These are phyloP conservation scores for Plumapathes pennacea DNA, from an alignment of 92 coral and sea anemone species.

Conservation along the genomic window DNA sequence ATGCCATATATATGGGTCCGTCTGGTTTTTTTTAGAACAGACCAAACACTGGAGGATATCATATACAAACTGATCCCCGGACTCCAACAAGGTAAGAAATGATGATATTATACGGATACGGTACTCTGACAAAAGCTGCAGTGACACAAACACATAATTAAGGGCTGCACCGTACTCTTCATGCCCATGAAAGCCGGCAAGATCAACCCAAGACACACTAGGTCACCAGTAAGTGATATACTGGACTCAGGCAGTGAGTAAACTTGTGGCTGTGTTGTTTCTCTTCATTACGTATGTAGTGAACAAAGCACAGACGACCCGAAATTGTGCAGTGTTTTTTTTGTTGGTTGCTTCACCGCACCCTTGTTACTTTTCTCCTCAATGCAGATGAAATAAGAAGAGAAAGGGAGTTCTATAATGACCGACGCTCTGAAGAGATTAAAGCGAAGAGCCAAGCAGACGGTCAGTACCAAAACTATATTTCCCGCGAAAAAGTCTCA, in stretches of 20 bases:
- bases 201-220: background rate
- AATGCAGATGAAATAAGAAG: conserved; percentile 49
- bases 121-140: too few species aligned
- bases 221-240: background rate
- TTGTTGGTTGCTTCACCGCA: too few species aligned
- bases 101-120: too few species aligned
- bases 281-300: too few species aligned
- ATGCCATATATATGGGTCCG: too few species aligned
- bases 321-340: background rate
- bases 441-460: conserved; percentile 6
- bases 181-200: background rate
- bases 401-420: conserved; percentile 39
- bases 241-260: background rate
- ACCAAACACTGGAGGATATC: conserved; percentile 94
- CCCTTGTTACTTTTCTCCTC: too few species aligned
- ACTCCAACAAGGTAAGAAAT: conserved; percentile 76
- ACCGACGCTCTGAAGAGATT: conserved; percentile 20
- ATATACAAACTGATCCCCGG: conserved; percentile 89
- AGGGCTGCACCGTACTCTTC: too few species aligned
- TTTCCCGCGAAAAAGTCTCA: too few species aligned
- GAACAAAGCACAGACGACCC: too few species aligned
- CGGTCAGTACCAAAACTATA: too few species aligned
- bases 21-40: conserved; percentile 90
- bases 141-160: too few species aligned
- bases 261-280: background rate